A percentile compares a stretch with the other conserved stretches of the same genome.
Evolutionary conservation across 2,797 vertebrate species (phyloP).

Genomic region (Percopsis omiscomaycus): DNA sequence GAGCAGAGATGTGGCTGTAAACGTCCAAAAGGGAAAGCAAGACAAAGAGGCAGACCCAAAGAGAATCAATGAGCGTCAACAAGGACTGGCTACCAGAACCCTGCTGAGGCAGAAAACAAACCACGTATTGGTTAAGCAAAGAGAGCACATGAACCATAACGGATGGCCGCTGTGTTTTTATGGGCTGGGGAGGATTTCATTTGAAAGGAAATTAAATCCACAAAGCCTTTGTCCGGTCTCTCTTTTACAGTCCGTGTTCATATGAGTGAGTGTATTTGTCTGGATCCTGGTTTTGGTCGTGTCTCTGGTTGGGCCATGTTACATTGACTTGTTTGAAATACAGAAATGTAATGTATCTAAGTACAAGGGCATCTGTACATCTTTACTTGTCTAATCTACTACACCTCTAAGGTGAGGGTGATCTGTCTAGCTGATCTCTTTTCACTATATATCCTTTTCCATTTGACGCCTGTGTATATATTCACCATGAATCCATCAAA

Average conservation of each 20-base stretch:
- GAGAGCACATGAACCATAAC: constrained; percentile 19
- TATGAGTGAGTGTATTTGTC: constrained; percentile 25
- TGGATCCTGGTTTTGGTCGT: constrained; percentile 32
- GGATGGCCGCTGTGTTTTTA: constrained; percentile 28
- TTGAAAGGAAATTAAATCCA: constrained; percentile 45
- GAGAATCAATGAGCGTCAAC: constrained; percentile 13
- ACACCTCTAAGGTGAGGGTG: constrained; percentile 30
- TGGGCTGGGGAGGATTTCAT: constrained; percentile 26
- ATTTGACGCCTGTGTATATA: constrained; percentile 16
- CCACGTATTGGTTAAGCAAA: constrained; percentile 39
- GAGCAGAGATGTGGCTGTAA: constrained; percentile 24
- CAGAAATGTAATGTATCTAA: constrained; percentile 41
- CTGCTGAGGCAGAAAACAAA: constrained; percentile 17
- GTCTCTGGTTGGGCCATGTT: constrained; percentile 40
- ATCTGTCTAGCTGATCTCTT: constrained; percentile 21
- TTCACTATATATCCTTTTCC: constrained; percentile 30
- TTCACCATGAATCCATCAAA: constrained; percentile 12
- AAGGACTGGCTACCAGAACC: constrained; percentile 14
- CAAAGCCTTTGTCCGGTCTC: constrained; percentile 25
- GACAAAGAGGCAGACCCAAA: constrained; percentile 7
- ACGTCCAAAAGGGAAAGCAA: constrained; percentile 35
- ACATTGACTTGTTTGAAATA: constrained; percentile 33
- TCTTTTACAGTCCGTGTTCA: constrained; percentile 21
- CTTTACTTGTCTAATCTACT: constrained; percentile 45
- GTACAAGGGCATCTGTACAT: constrained; percentile 49